Percentiles rank a stretch among this genome's conserved stretches.
Evolutionary conservation across 2,797 vertebrate species (phyloP).

Genomic region (Austrolebias charrua): DNA sequence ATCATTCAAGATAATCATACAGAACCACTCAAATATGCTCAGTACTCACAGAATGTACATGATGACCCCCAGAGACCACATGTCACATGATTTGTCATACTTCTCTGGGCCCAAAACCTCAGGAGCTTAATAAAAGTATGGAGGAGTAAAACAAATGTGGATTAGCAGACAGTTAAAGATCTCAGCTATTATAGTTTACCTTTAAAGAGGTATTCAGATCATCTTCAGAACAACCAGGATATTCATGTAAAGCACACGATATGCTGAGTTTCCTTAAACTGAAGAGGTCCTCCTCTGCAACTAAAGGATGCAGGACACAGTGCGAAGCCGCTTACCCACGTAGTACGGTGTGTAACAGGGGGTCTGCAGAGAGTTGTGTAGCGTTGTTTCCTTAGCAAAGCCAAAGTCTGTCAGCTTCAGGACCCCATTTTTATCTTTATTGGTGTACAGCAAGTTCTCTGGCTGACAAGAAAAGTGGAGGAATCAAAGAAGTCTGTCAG

Average conservation of each 20-base stretch:
- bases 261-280: neutral
- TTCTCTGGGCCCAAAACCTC: conserved; percentile 98
- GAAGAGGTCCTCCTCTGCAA: neutral
- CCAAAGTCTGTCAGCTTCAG: conserved; percentile 98
- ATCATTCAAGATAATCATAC: neutral
- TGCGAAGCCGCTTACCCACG: conserved; percentile 86
- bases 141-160: conserved; percentile 16
- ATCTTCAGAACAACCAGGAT: too few relatives aligned
- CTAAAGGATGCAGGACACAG: neutral
- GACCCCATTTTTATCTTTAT: conserved; percentile 82
- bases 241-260: too few relatives aligned
- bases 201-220: too few relatives aligned
- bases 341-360: conserved; percentile 99
- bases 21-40: neutral
- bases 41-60: conserved; percentile 98
- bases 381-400: conserved; percentile 95
- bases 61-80: conserved; percentile 99
- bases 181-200: neutral
- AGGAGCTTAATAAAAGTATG: conserved; percentile 81
- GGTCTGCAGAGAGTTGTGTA: conserved; percentile 92
- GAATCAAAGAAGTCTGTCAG: neutral
- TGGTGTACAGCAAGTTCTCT: conserved; percentile 95
- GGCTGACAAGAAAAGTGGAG: conserved; percentile 78
- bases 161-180: conserved; percentile 10
- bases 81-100: conserved; percentile 99